Evolutionary conservation across 2,113 vertebrate species (phyloP).

Genomic region (Capricornis sumatraensis): DNA sequence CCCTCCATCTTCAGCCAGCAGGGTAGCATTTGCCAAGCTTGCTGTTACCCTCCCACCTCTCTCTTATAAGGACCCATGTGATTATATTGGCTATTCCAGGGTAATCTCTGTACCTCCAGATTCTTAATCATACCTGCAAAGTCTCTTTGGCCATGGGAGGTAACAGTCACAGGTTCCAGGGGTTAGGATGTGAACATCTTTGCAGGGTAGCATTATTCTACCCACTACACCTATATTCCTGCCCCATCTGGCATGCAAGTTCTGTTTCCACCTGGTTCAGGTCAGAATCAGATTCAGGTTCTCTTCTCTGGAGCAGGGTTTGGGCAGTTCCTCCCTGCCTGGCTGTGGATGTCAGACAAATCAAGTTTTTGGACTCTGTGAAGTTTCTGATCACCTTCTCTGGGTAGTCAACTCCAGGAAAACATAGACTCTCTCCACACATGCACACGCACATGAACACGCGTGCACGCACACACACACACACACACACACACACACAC

Average conservation of each 20-base stretch:
- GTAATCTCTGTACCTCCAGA: neutral
- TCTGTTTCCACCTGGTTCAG: neutral
- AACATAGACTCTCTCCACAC: neutral
- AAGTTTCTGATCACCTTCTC: neutral
- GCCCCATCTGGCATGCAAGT: neutral
- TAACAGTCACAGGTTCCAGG: neutral
- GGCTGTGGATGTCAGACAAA: neutral
- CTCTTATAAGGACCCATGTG: neutral
- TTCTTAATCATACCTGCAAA: neutral
- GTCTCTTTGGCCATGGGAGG: neutral
- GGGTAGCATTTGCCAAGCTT: neutral
- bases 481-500: no score
- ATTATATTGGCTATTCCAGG: neutral
- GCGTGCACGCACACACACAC: fast-evolving
- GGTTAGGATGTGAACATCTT: neutral
- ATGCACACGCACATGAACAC: no score
- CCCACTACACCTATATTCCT: neutral
- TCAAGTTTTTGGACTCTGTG: neutral
- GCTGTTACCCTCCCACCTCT: neutral
- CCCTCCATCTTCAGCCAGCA: neutral
- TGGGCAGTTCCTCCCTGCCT: neutral
- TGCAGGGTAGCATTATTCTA: neutral
- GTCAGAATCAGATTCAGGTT: neutral
- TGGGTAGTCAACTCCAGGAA: neutral
- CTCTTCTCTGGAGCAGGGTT: neutral